Evolutionary conservation across 2,888 invertebrate genomes (phyloP).

Genomic region (Archips crataeganus): DNA sequence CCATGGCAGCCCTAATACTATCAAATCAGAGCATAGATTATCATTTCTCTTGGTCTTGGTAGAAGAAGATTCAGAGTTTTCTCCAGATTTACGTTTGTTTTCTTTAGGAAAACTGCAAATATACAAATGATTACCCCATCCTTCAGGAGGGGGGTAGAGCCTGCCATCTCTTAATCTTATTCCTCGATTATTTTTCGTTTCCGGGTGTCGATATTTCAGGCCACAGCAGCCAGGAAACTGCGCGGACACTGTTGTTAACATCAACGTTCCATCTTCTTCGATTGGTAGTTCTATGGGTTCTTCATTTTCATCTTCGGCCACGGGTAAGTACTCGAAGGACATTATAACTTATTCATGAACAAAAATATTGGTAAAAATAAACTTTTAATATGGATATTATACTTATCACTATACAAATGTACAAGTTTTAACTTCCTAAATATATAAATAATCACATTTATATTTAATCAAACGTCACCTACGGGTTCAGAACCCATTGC

Average conservation of each 20-base stretch:
- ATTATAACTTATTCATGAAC: constrained; percentile 84
- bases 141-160: constrained; percentile 94
- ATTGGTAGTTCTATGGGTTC: constrained; percentile 98
- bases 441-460: constrained; percentile 75
- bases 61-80: constrained; percentile 93
- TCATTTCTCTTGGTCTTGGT: constrained; percentile 98
- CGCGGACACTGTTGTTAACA: constrained; percentile 96
- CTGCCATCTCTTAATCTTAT: constrained; percentile 96
- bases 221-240: constrained; percentile 99
- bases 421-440: constrained; percentile 75
- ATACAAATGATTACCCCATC: constrained; percentile 94
- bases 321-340: constrained; percentile 92
- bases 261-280: constrained; percentile 97
- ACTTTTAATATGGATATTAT: constrained; percentile 68
- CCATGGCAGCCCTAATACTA: constrained; percentile 99
- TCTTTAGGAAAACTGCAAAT: constrained; percentile 95
- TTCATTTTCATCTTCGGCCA: constrained; percentile 98
- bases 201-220: constrained; percentile 97
- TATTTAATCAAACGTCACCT: constrained; percentile 79
- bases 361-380: constrained; percentile 74
- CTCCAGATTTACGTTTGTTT: constrained; percentile 97
- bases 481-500: constrained; percentile 85
- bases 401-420: constrained; percentile 82
- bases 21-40: constrained; percentile 97
- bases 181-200: constrained; percentile 95